A percentile compares a stretch with the other conserved stretches of the same genome.
Evolutionary conservation across 2,797 vertebrate species (phyloP).

Genomic region (Leptodactylus fallax): DNA sequence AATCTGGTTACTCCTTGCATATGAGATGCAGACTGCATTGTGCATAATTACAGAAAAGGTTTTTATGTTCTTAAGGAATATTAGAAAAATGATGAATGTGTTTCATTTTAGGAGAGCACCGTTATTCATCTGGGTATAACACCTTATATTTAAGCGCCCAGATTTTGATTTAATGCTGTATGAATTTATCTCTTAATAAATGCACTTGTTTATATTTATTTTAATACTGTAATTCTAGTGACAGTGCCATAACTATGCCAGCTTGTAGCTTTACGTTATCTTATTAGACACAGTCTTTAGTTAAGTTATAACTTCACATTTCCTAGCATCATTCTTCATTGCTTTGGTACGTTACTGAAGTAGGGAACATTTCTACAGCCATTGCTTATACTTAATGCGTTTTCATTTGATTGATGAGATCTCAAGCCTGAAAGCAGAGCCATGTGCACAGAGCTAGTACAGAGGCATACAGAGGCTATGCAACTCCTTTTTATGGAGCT

Average conservation of each 20-base stretch:
- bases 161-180: neutral
- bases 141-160: neutral
- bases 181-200: constrained; percentile 11
- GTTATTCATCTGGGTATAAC: constrained; percentile 18
- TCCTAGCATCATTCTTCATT: constrained; percentile 2
- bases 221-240: neutral
- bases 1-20: constrained; percentile 22
- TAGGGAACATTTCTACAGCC: neutral
- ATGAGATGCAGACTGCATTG: constrained; percentile 20
- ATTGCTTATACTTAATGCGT: constrained; percentile 12
- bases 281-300: constrained; percentile 15
- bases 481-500: neutral
- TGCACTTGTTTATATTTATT: constrained; percentile 7
- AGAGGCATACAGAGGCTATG: neutral
- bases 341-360: constrained; percentile 1
- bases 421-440: neutral
- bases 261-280: neutral
- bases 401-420: constrained; percentile 18
- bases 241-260: neutral
- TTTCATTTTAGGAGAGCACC: constrained; percentile 25
- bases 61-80: constrained; percentile 40
- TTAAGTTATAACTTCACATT: neutral
- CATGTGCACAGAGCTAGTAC: neutral
- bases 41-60: constrained; percentile 31
- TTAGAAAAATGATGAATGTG: constrained; percentile 44